A percentile compares a stretch with the other conserved stretches of the same genome.
These are phyloP conservation scores for Callionymus lyra DNA, from an alignment of 2,113 vertebrate genomes.

Conservation along the genomic window DNA sequence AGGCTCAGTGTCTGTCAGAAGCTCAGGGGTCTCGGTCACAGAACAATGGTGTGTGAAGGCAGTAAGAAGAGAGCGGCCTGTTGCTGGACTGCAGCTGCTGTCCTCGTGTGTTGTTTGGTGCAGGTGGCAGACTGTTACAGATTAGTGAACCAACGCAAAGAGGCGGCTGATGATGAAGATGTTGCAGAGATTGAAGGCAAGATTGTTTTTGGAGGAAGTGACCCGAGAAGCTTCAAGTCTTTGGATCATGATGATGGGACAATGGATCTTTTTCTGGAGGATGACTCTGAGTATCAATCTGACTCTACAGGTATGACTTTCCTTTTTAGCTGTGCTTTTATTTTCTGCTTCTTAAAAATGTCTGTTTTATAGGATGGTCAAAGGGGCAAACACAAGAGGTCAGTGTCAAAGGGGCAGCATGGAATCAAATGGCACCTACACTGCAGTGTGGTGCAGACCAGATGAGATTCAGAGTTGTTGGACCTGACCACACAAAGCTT, in stretches of 20 bases:
- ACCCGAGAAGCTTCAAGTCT: not conserved
- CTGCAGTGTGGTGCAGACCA: constrained; percentile 31
- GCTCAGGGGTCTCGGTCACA: not conserved
- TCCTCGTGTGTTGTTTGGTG: constrained; percentile 12
- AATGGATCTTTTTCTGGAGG: constrained; percentile 11
- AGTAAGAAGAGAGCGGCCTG: not conserved
- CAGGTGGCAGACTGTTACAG: constrained; percentile 13
- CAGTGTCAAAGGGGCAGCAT: not conserved
- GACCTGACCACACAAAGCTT: constrained; percentile 14
- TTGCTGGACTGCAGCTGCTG: constrained; percentile 4
- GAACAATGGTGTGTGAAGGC: constrained; percentile 3
- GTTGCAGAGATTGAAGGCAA: constrained; percentile 11
- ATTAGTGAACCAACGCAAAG: not conserved
- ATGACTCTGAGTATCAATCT: constrained; percentile 26
- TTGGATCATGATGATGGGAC: not conserved
- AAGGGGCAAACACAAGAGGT: not conserved
- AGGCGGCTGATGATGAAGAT: accelerated
- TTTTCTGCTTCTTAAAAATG: not conserved
- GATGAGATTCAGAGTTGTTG: constrained; percentile 35
- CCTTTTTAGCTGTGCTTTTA: not conserved
- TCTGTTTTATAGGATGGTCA: constrained; percentile 13
- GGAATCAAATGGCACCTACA: constrained; percentile 12
- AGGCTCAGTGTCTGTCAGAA: too few relatives aligned
- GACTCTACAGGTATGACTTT: constrained; percentile 31
- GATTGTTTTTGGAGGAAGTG: constrained; percentile 32